Evolutionary conservation across 2,888 invertebrate genomes (phyloP).

Genomic region (Lamellibrachia columna): DNA sequence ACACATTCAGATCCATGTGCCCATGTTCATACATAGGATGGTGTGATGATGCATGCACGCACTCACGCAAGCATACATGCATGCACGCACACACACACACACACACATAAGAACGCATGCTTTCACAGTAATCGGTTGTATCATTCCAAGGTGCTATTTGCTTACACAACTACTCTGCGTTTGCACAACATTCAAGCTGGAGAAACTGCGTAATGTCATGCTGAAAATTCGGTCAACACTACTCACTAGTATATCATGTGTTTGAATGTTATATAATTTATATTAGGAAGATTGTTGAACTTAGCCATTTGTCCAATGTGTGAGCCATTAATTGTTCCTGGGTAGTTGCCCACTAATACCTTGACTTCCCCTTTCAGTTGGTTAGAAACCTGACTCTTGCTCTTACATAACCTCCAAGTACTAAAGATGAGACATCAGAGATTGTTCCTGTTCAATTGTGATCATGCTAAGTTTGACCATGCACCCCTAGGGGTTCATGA

Average conservation of each 20-base stretch:
- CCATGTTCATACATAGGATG: too few species aligned
- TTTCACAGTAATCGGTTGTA: too few species aligned
- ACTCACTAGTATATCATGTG: neutral
- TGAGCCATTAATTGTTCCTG: neutral
- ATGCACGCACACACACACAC: too few species aligned
- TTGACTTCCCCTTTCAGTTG: neutral
- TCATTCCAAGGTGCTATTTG: neutral
- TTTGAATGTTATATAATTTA: neutral
- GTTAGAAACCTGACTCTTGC: neutral
- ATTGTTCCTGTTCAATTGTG: neutral
- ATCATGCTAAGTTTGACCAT: neutral
- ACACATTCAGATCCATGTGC: too few species aligned
- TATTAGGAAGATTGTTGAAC: too few species aligned
- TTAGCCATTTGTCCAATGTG: too few species aligned
- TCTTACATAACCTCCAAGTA: neutral
- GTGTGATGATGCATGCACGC: too few species aligned
- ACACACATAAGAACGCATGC: too few species aligned
- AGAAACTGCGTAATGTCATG: neutral
- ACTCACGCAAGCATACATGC: too few species aligned
- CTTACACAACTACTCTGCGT: neutral
- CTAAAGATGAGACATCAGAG: neutral
- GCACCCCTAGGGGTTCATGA: neutral
- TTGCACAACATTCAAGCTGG: neutral
- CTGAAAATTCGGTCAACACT: neutral
- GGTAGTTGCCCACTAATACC: neutral